Percentiles rank a stretch among this genome's conserved stretches.
Conservation (phyloP, 2,888 invertebrate species). For the Rotaria socialis region DNA sequence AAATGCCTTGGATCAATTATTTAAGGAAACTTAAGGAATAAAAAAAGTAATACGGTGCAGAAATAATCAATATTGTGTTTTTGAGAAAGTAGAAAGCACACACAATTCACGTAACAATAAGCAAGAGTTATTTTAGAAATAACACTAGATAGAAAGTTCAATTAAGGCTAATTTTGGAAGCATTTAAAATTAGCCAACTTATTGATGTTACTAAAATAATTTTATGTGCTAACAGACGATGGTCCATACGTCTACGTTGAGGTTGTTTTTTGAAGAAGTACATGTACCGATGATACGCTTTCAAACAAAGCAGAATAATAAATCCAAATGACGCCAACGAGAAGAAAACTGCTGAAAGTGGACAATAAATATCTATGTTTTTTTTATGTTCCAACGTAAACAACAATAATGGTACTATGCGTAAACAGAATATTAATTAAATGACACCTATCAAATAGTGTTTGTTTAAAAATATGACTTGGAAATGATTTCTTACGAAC, state of each 20-base stretch:
- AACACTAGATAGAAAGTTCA: background rate
- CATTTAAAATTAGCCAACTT: background rate
- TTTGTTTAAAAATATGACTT: background rate
- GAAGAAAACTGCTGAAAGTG: background rate
- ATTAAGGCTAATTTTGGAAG: background rate
- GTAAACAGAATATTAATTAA: background rate
- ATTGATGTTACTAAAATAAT: background rate
- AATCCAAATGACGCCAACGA: background rate
- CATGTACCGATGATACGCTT: background rate
- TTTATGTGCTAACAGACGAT: background rate
- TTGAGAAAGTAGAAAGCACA: too few relatives aligned
- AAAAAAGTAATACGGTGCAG: too few relatives aligned
- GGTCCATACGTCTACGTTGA: background rate
- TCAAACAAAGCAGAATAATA: background rate
- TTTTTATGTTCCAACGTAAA: background rate
- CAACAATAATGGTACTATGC: background rate
- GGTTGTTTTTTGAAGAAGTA: background rate
- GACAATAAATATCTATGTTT: background rate
- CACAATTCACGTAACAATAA: too few relatives aligned
- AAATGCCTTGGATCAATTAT: too few relatives aligned
- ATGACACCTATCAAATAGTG: background rate
- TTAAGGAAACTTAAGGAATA: too few relatives aligned
- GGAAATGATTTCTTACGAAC: background rate
- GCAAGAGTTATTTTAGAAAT: background rate
- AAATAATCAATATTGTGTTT: too few relatives aligned